Conservation (phyloP, 2,888 invertebrate genomes). For the Nematopogon swammerdamellus region DNA sequence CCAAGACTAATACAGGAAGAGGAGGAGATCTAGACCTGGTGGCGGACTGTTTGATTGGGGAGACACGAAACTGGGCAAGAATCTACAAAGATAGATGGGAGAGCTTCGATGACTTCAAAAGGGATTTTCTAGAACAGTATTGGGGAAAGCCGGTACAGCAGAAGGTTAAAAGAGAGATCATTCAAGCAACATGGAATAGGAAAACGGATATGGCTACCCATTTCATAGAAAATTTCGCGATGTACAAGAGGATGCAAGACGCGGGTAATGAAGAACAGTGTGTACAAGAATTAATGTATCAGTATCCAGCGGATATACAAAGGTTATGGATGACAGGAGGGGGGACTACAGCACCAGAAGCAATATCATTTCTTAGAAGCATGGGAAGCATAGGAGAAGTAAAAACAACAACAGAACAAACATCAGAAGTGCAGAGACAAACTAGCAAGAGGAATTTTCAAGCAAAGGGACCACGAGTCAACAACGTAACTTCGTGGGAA, state of each 20-base stretch:
- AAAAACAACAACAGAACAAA: not conserved
- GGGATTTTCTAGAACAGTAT: slow-evolving; percentile 1
- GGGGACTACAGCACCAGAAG: not conserved
- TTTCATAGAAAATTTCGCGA: not conserved
- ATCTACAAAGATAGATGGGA: not conserved
- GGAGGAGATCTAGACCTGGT: not conserved
- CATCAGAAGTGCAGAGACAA: not conserved
- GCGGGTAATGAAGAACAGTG: not conserved
- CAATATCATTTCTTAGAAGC: not conserved
- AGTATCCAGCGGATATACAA: not conserved
- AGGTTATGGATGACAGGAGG: not conserved
- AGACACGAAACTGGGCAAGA: slow-evolving; percentile 1
- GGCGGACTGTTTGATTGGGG: slow-evolving; percentile 1
- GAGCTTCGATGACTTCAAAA: not conserved
- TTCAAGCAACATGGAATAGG: not conserved
- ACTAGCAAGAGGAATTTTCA: not conserved
- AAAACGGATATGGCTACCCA: not conserved
- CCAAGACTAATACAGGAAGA: not conserved
- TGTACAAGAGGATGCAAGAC: not conserved
- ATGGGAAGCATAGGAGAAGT: not conserved
- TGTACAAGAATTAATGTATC: not conserved
- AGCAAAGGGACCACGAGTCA: not conserved
- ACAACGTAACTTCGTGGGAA: no score
- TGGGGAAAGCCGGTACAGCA: slow-evolving; percentile 2
- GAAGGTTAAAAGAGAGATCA: not conserved